Evolutionary conservation across 2,888 invertebrate genomes (phyloP).

Genomic region (Hirtodrosophila cameraria): DNA sequence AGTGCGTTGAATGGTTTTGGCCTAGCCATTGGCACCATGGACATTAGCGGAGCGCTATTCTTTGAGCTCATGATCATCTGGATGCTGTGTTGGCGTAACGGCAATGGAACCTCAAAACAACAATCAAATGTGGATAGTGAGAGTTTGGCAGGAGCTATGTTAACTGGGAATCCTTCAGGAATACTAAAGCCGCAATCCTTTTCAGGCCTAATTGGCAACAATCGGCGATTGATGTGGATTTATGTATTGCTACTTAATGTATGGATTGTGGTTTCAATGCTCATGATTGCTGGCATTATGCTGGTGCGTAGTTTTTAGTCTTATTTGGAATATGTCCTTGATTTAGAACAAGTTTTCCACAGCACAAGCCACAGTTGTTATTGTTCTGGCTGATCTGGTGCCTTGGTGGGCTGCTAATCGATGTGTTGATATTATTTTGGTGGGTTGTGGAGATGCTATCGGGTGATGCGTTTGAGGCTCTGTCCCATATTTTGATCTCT

Average conservation of each 20-base stretch:
- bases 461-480: slow-evolving; percentile 59
- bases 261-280: slow-evolving; percentile 53
- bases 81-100: slow-evolving; percentile 28
- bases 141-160: neutral
- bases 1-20: slow-evolving; percentile 59
- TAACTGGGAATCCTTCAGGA: neutral
- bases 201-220: slow-evolving; percentile 16
- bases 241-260: slow-evolving; percentile 58
- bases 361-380: slow-evolving; percentile 50
- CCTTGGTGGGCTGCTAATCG: slow-evolving; percentile 45
- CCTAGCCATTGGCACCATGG: slow-evolving; percentile 65
- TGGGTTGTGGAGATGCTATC: slow-evolving; percentile 45
- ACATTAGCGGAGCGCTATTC: slow-evolving; percentile 55
- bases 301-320: slow-evolving; percentile 32
- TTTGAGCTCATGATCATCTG: slow-evolving; percentile 61
- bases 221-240: slow-evolving; percentile 47
- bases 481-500: slow-evolving; percentile 67
- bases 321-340: neutral
- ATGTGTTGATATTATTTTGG: slow-evolving; percentile 41
- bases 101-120: neutral
- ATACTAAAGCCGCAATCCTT: slow-evolving; percentile 7
- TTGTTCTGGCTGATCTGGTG: slow-evolving; percentile 57
- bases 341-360: neutral
- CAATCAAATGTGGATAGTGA: slow-evolving; percentile 11
- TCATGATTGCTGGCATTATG: slow-evolving; percentile 59